phyloP scores from a whole-genome alignment of 2,888 invertebrate genomes.

The Drosophila sordidapex region DNA sequence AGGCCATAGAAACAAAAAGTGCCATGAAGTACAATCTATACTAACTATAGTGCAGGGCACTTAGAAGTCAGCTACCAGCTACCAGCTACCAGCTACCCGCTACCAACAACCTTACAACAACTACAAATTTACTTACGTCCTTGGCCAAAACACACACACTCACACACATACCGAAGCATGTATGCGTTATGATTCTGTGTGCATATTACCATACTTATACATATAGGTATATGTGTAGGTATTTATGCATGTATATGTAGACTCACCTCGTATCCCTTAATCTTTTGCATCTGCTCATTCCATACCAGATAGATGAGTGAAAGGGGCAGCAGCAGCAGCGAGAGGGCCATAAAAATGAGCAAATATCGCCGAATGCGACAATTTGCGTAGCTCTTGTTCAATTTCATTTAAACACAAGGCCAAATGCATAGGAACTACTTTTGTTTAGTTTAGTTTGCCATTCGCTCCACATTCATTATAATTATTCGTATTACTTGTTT shows the following conservation, averaged over 20 bases:
- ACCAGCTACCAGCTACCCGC: slow-evolving; percentile 22
- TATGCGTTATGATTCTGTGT: slow-evolving; percentile 2
- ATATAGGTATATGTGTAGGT: slow-evolving; percentile 2
- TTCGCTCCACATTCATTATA: slow-evolving; percentile 9
- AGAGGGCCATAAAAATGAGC: slow-evolving; percentile 84
- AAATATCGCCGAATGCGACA: slow-evolving; percentile 85
- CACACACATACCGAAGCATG: slow-evolving; percentile 4
- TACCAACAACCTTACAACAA: slow-evolving; percentile 24
- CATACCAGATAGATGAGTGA: slow-evolving; percentile 84
- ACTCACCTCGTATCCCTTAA: slow-evolving; percentile 85
- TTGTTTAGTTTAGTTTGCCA: slow-evolving; percentile 33
- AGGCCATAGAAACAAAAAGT: slow-evolving; percentile 30
- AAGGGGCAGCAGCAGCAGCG: slow-evolving; percentile 84
- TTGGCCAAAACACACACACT: slow-evolving; percentile 36
- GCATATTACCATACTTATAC: not conserved
- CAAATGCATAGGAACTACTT: slow-evolving; percentile 73
- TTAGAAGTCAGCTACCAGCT: slow-evolving; percentile 33
- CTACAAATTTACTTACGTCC: slow-evolving; percentile 33
- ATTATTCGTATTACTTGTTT: slow-evolving; percentile 32
- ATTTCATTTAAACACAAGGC: slow-evolving; percentile 83
- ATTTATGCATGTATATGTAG: not conserved
- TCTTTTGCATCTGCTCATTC: slow-evolving; percentile 85
- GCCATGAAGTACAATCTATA: not conserved
- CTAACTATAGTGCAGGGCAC: slow-evolving; percentile 42
- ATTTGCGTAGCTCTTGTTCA: slow-evolving; percentile 82